A percentile compares a stretch with the other conserved stretches of the same genome.
Conservation (phyloP, 2,888 invertebrate genomes). For the Drosophila flavopinicola region DNA sequence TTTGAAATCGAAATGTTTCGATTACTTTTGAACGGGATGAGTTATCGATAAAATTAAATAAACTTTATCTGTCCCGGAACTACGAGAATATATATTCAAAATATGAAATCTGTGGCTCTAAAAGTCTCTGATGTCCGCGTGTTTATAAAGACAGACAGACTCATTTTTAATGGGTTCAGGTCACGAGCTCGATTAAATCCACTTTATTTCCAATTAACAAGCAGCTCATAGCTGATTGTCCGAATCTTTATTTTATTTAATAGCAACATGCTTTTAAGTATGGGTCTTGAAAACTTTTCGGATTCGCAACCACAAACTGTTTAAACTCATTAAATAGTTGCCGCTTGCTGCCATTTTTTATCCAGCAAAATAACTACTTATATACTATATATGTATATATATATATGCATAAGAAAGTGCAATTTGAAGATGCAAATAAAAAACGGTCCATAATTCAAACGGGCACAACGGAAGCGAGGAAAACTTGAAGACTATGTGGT, state of each 20-base stretch:
- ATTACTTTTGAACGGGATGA: too few species aligned
- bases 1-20: too few species aligned
- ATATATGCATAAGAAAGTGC: not conserved
- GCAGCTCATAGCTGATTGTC: too few species aligned
- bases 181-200: too few species aligned
- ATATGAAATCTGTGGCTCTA: too few species aligned
- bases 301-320: constrained; percentile 33
- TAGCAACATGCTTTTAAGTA: not conserved
- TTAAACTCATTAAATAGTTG: constrained; percentile 36
- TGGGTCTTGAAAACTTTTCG: constrained; percentile 1
- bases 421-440: constrained; percentile 41
- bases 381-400: constrained; percentile 10
- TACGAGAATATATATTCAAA: too few species aligned
- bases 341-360: constrained; percentile 22
- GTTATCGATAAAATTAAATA: too few species aligned
- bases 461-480: constrained; percentile 5
- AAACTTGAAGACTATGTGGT: constrained; percentile 31
- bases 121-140: too few species aligned
- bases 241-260: not conserved
- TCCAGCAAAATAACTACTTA: constrained; percentile 22
- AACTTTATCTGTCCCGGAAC: too few species aligned
- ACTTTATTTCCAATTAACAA: too few species aligned
- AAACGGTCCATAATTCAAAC: constrained; percentile 32
- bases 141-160: too few species aligned
- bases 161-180: too few species aligned